Evolutionary conservation across 2,888 invertebrate genomes (phyloP), one percentile per base, ranked within the genome.

Genomic region (Drosophila siamana): DNA sequence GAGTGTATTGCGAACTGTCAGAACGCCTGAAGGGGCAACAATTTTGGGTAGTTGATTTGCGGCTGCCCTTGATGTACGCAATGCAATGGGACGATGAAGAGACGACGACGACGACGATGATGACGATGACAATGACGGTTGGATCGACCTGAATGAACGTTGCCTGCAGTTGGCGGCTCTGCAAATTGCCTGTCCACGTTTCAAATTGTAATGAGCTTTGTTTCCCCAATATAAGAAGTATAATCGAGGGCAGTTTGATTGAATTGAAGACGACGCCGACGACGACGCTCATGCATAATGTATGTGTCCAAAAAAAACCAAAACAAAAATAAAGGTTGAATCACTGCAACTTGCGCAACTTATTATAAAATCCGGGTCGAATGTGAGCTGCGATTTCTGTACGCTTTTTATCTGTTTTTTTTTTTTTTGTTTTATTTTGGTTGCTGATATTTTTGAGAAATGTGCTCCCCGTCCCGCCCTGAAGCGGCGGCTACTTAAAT

Each of bases 401-500:
- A n/a, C 36, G 41, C 26, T 9, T n/a, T n/a, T 33, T 3, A 19
- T 5, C 26, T 26, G 26, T 6, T 38, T 40, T 28, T n/a, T 54
- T 62, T 61, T 41, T 2, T 16, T 56, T 26, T 47, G 30, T 43
- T 56, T 36, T 46, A 13, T 36, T 38, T 52, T 43, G 16, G 30
- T 54, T 4, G 19, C n/a, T 19, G 19, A 46, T n/a, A 24, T 47
- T 47, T 62, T 62, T 66, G 54, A 62, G 47, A 67, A 78, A 68
- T 65, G 52, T 33, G 19, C 19, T 47, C 11, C 9, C n/a, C n/a
- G n/a, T 4, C 33, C 16, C 26, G 6, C 48, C 64, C 47, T 65
- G 19, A 59, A 54, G 63, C 60, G 71, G 55, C 68, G 59, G 77
- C 85, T 79, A 86, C 83, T 86, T 78, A 82, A 78, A 82, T 82